Base-by-base conservation (phyloP, 2,113 vertebrate species). In the Callospermophilus lateralis region DNA sequence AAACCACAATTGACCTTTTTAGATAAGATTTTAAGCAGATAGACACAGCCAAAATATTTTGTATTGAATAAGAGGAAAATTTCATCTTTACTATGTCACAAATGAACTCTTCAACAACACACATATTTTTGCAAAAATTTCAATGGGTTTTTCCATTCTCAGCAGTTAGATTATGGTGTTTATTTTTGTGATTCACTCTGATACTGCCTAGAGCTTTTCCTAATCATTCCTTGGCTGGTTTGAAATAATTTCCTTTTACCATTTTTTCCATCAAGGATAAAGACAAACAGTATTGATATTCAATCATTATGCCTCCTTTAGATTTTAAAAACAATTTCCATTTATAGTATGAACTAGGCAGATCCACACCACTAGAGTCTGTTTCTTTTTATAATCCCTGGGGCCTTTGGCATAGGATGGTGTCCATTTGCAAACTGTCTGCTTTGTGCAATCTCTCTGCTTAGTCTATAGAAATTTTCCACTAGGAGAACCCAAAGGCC, bases 401-500 rank as follows among this genome's bases (percentile, higher is more conserved):
- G 20, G 70, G 48, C 32, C 42, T 95, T 65, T 39, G 65, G 51
- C 84, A 42, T n/a, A 0, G 10, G 26, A 12, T 8, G n/a, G n/a
- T 30, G 30, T 89, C 63, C n/a, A 53, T 68, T 93, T 92, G 84
- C 42, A 95, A 93, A 77, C 76, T 4, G 4, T 61, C 34, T 42
- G 24, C 65, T 37, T 74, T 88, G 30, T 81, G 51, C 81, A 81
- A 30, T 85, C 55, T 48, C 73, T 84, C 30, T 94, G 55, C 80
- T 90, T 90, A 70, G 73, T 74, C 73, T 95, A 45, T 73, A 88
- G n/a, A 95, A 92, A 63, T 78, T 85, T 92, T 95, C 89, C 90
- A 48, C 72, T 51, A 61, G 68, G 37, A 95, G 51, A 85, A 85
- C 20, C 17, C 12, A 95, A 95, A 95, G 48, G 34, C 89, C 78